phyloP scores from a whole-genome alignment of 37 sponge, comb jelly and placozoan genomes.

The Haliclona indistincta region DNA sequence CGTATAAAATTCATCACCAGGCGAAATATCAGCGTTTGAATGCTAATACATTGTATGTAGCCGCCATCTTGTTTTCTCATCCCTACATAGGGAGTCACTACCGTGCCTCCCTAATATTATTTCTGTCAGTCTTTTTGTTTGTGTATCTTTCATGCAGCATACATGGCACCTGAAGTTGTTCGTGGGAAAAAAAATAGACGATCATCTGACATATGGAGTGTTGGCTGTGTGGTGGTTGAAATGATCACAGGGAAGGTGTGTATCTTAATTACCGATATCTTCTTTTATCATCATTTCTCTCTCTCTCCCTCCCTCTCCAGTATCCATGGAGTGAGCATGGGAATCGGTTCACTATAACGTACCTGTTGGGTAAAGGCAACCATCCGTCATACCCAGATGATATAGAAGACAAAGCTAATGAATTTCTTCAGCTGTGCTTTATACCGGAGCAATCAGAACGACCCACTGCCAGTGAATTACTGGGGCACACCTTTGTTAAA shows the following conservation, averaged over 20 bases:
- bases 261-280: not conserved
- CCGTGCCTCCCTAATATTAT: no score
- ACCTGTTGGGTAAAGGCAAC: slow-evolving; percentile 54
- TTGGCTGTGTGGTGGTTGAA: slow-evolving; percentile 88
- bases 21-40: no score
- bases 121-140: not conserved
- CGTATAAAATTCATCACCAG: no score
- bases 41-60: no score
- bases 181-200: slow-evolving; percentile 49
- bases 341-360: slow-evolving; percentile 75
- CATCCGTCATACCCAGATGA: slow-evolving; percentile 43
- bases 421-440: slow-evolving; percentile 76
- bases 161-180: slow-evolving; percentile 89
- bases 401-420: slow-evolving; percentile 56
- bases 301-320: slow-evolving; percentile 17
- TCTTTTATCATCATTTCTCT: not conserved
- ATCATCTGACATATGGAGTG: slow-evolving; percentile 84
- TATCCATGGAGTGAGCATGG: slow-evolving; percentile 78
- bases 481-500: slow-evolving; percentile 74
- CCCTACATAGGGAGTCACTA: no score
- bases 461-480: slow-evolving; percentile 43
- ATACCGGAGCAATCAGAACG: slow-evolving; percentile 33
- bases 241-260: slow-evolving; percentile 87
- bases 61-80: no score
- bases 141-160: slow-evolving; percentile 40